Conservation (phyloP, 2,888 invertebrate species). For the Drosophila infuscata region DNA sequence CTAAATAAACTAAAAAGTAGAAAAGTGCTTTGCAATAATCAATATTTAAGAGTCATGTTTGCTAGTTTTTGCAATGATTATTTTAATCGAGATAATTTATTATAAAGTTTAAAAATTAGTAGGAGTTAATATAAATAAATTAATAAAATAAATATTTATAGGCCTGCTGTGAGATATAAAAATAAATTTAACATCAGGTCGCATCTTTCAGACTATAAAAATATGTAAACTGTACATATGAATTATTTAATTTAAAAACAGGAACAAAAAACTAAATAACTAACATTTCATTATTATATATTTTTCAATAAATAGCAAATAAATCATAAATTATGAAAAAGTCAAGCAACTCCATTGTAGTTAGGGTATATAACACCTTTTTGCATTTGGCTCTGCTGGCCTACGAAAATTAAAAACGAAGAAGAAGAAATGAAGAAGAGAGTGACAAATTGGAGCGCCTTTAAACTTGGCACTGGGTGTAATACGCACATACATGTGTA, state of each 20-base stretch:
- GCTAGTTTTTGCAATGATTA: too few relatives aligned
- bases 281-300: background rate
- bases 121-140: too few relatives aligned
- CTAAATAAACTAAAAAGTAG: background rate
- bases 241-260: background rate
- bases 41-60: background rate
- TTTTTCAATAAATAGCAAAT: background rate
- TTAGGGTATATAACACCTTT: constrained; percentile 42
- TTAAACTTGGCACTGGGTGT: constrained; percentile 57
- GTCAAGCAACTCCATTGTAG: background rate
- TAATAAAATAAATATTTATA: too few relatives aligned
- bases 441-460: constrained; percentile 80
- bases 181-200: too few relatives aligned
- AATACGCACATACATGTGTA: constrained; percentile 27
- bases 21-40: background rate
- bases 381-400: constrained; percentile 43
- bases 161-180: too few relatives aligned
- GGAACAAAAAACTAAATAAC: too few relatives aligned
- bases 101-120: background rate
- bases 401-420: constrained; percentile 32
- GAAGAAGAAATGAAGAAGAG: constrained; percentile 15
- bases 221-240: background rate
- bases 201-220: too few relatives aligned
- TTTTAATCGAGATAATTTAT: background rate
- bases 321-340: background rate